phyloP scores from a whole-genome alignment of 2,888 invertebrate genomes.

The Petrophora chlorosata region DNA sequence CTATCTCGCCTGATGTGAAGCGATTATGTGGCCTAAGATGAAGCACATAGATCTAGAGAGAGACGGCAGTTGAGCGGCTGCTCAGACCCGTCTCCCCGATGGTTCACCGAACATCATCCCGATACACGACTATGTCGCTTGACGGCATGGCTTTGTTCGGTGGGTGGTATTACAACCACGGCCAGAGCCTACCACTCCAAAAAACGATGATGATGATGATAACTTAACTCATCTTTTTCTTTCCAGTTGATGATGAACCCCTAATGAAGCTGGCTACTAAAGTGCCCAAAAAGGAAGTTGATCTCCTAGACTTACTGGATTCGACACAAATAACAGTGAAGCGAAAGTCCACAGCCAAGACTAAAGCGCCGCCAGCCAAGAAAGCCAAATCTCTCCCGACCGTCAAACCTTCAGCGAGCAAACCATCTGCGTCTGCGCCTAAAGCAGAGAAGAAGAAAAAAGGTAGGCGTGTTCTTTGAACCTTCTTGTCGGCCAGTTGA shows the following conservation, averaged over 20 bases:
- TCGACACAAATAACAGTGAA: slow-evolving; percentile 61
- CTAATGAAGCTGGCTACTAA: slow-evolving; percentile 68
- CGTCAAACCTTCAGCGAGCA: slow-evolving; percentile 58
- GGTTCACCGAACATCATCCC: too few relatives aligned
- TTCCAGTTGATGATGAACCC: slow-evolving; percentile 72
- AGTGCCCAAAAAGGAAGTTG: slow-evolving; percentile 72
- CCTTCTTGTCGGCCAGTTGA: slow-evolving; percentile 36
- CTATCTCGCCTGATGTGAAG: too few relatives aligned
- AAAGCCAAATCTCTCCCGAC: slow-evolving; percentile 59
- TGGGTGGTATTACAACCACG: too few relatives aligned
- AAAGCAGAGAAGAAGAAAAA: slow-evolving; percentile 73
- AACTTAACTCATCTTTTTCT: neutral
- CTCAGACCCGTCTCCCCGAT: too few relatives aligned
- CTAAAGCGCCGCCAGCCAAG: slow-evolving; percentile 57
- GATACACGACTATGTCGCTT: too few relatives aligned
- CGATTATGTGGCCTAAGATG: too few relatives aligned
- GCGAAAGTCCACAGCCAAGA: slow-evolving; percentile 61
- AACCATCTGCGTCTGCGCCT: slow-evolving; percentile 28
- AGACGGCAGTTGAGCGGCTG: too few relatives aligned
- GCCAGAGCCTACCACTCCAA: too few relatives aligned
- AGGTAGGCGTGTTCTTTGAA: slow-evolving; percentile 60
- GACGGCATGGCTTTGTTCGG: too few relatives aligned
- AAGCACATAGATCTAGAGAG: too few relatives aligned
- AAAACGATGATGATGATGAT: too few relatives aligned
- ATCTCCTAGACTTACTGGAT: slow-evolving; percentile 62